Evolutionary conservation across 2,797 vertebrate species (phyloP).

Genomic region (Hippopotamyrus pictus): DNA sequence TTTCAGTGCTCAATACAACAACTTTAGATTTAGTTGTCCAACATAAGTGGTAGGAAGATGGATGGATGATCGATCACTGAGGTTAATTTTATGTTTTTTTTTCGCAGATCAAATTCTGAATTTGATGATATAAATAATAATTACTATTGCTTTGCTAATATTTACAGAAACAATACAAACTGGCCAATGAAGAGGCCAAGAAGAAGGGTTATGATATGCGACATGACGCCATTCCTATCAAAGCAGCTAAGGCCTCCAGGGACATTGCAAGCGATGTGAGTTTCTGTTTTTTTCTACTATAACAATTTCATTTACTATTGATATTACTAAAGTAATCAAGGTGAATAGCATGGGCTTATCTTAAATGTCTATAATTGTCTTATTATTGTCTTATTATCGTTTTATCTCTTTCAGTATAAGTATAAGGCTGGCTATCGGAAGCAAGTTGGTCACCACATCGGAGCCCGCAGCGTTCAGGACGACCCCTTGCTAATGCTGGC

Average conservation of each 20-base stretch:
- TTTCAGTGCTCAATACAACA: background rate
- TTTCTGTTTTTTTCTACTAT: background rate
- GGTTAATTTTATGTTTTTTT: background rate
- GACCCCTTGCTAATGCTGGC: background rate
- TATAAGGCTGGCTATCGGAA: conserved; percentile 51
- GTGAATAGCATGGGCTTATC: too few relatives aligned
- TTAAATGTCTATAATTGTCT: too few relatives aligned
- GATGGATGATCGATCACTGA: background rate
- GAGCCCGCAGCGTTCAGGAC: conserved; percentile 52
- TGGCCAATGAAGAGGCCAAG: background rate
- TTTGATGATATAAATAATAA: background rate
- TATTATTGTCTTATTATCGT: too few relatives aligned
- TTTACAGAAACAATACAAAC: background rate
- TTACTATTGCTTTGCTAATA: background rate
- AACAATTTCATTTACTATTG: background rate
- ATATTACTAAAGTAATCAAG: background rate
- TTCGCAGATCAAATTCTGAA: background rate
- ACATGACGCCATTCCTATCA: background rate
- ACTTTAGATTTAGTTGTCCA: background rate
- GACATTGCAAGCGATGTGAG: background rate
- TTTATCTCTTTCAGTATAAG: background rate
- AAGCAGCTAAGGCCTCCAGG: background rate
- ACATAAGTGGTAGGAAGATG: background rate
- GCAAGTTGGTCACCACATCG: conserved; percentile 87
- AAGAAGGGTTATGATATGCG: background rate